Conservation (phyloP, 2,797 vertebrate genomes). For the Galago senegalensis region DNA sequence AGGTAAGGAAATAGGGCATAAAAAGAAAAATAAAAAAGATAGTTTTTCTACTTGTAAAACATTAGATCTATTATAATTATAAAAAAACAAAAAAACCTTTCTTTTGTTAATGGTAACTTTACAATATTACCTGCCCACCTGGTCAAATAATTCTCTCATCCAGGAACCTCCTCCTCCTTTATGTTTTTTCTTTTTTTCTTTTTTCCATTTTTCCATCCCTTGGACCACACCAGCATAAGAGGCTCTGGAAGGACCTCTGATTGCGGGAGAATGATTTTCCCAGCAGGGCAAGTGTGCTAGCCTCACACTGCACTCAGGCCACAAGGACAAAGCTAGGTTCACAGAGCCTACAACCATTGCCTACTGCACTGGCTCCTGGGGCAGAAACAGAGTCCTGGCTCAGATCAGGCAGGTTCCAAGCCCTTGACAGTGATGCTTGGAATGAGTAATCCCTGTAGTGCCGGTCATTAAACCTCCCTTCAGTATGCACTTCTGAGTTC, state of each 20-base stretch:
- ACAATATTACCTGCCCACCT: background rate
- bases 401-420: background rate
- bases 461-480: background rate
- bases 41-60: background rate
- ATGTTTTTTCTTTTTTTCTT: background rate
- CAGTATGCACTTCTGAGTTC: background rate
- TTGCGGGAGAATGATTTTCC: background rate
- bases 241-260: background rate
- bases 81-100: background rate
- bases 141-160: background rate
- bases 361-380: too few species aligned
- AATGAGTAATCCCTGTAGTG: background rate
- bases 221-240: too few species aligned
- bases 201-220: background rate
- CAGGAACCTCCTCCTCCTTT: background rate
- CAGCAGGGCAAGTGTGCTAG: background rate
- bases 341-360: background rate
- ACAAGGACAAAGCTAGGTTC: background rate
- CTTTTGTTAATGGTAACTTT: background rate
- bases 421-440: background rate
- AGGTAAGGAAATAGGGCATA: background rate
- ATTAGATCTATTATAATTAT: background rate
- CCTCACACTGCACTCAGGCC: background rate
- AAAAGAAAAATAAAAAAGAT: background rate
- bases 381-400: background rate